Percentiles rank a stretch among this genome's conserved stretches.
These are phyloP conservation scores for Archaeoteleia sp. DNA, from an alignment of 2,888 invertebrate species.

Conservation along the genomic window DNA sequence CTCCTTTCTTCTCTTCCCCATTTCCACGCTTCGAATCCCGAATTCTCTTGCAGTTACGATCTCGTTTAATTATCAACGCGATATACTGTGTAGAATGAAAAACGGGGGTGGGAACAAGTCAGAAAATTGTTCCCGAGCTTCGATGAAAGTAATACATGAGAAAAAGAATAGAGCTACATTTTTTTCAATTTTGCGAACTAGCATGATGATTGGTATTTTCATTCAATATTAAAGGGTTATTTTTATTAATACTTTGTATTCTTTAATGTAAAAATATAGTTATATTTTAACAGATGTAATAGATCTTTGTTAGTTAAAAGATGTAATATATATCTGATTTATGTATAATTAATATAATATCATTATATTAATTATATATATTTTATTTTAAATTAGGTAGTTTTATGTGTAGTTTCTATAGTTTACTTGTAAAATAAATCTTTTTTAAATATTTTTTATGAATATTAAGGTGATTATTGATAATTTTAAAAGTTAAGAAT, in stretches of 20 bases:
- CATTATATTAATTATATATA: not conserved
- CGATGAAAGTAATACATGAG: slow-evolving; percentile 61
- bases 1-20: slow-evolving; percentile 52
- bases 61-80: slow-evolving; percentile 35
- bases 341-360: not conserved
- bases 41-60: slow-evolving; percentile 30
- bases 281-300: too few relatives aligned
- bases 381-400: not conserved
- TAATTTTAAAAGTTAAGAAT: not conserved
- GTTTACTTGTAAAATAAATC: too few relatives aligned
- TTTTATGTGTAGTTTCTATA: not conserved
- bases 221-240: not conserved
- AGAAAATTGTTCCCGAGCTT: slow-evolving; percentile 42
- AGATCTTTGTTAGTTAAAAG: too few relatives aligned
- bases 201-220: not conserved
- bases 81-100: slow-evolving; percentile 5
- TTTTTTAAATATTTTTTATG: too few relatives aligned
- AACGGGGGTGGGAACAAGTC: slow-evolving; percentile 56
- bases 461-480: too few relatives aligned
- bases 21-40: slow-evolving; percentile 51
- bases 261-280: too few relatives aligned
- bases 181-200: slow-evolving; percentile 30
- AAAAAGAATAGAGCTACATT: slow-evolving; percentile 37
- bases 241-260: not conserved
- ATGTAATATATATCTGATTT: too few relatives aligned